These are phyloP conservation scores for Chaetodon trifasciatus DNA, from an alignment of 2,797 vertebrate genomes.

Conservation along the genomic window DNA sequence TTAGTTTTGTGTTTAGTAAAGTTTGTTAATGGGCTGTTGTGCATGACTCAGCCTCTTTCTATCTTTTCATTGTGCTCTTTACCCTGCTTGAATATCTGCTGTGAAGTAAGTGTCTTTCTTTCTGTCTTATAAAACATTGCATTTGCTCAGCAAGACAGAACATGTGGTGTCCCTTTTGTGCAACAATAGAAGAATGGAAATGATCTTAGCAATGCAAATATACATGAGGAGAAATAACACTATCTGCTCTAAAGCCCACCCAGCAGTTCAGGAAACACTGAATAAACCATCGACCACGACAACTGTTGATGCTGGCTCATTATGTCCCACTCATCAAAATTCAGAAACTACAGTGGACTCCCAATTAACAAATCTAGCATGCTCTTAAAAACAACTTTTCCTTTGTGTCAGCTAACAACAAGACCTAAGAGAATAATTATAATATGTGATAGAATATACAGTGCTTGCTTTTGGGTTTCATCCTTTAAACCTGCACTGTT, in stretches of 20 bases:
- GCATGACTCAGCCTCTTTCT: slow-evolving; percentile 46
- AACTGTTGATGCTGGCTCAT: slow-evolving; percentile 46
- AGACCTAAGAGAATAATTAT: neutral
- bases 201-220: slow-evolving; percentile 11
- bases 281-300: slow-evolving; percentile 50
- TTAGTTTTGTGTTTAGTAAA: slow-evolving; percentile 31
- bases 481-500: neutral
- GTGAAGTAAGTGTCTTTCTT: neutral
- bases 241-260: slow-evolving; percentile 30
- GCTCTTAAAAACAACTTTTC: neutral
- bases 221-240: slow-evolving; percentile 36
- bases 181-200: slow-evolving; percentile 23
- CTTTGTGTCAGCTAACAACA: neutral
- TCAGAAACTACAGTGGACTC: slow-evolving; percentile 16
- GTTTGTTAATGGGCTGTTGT: slow-evolving; percentile 48
- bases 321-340: slow-evolving; percentile 31
- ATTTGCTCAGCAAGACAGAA: neutral
- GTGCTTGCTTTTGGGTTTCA: neutral
- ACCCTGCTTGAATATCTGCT: slow-evolving; percentile 5
- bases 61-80: slow-evolving; percentile 11
- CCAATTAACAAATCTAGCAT: neutral
- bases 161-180: neutral
- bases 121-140: neutral
- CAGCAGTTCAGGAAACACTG: slow-evolving; percentile 50
- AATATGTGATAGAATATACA: neutral